Base-by-base conservation (phyloP, 2,113 vertebrate genomes). In the Parus major region DNA sequence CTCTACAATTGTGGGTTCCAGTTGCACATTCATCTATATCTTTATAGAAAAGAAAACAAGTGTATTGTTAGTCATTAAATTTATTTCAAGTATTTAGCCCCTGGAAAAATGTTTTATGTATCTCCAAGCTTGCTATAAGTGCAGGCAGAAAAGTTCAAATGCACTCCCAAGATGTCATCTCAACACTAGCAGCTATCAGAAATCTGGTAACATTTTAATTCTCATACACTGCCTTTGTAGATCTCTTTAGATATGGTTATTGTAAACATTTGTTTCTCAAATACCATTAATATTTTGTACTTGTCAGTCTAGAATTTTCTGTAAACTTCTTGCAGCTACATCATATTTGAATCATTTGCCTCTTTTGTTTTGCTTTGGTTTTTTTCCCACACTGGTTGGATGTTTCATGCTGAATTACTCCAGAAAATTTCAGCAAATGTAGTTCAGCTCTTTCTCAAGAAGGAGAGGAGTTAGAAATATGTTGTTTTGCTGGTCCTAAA, bases 1-100 rank as follows among this genome's bases (percentile, higher is more conserved):
- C 33, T 68, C 98, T 98, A 76, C 99, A 99, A 31, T 95, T 98
- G 97, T 99, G 98, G 22, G 97, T 95, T 65, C 98, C 98, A 28
- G 98, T 98, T 28, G 98, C 76, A 69, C 99, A 99, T 96, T 99
- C 99, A 77, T 99, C 99, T 80, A 99, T 97, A 93, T 99, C 99
- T 99, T 98, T 88, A 71, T 15, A 44, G 22, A 29, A 77, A 55
- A 68, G 60, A 92, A 72, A 69, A 69, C 46, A 94, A 24, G 44
- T 7, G 36, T 16, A 83, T 11, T 79, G 42, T 72, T 78, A 92
- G 47, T 87, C 25, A 57, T 49, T 80, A 36, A 78, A 44, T 36
- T 46, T 70, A 53, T 35, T 75, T 31, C 47, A 36, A 46, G 57
- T 28, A 52, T 73, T 86, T 18, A 18, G 15, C 65, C 44, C 47